These are phyloP conservation scores for Ciconia boyciana DNA, from an alignment of 2,113 vertebrate genomes.

Conservation along the genomic window DNA sequence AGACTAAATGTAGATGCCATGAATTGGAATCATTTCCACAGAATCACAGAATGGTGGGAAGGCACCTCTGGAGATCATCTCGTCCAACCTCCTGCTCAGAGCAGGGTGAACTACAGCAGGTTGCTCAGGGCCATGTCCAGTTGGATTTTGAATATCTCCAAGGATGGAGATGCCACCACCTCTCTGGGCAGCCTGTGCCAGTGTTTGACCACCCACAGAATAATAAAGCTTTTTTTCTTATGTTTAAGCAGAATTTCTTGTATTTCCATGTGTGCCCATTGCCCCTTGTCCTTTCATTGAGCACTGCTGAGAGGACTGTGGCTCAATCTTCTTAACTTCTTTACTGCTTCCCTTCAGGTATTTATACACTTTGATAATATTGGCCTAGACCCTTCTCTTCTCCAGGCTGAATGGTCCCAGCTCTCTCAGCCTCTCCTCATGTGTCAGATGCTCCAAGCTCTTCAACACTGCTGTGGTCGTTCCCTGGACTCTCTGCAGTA, in stretches of 20 bases:
- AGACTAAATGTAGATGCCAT: not conserved
- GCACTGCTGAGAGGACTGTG: not conserved
- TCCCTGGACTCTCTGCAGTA: not conserved
- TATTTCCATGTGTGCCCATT: not conserved
- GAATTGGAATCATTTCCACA: not conserved
- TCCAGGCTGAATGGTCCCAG: not conserved
- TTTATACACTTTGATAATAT: not conserved
- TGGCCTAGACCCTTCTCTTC: not conserved
- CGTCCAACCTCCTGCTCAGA: not conserved
- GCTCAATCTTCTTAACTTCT: not conserved
- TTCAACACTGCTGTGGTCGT: not conserved
- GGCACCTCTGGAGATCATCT: not conserved
- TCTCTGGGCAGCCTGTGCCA: not conserved
- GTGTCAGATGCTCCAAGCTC: not conserved
- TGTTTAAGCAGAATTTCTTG: not conserved
- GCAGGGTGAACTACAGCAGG: not conserved
- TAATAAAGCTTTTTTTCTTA: not conserved
- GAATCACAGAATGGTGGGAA: not conserved
- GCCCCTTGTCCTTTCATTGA: not conserved
- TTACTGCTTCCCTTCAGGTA: not conserved
- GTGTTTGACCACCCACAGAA: not conserved
- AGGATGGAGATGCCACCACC: not conserved
- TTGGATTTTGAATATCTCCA: not conserved
- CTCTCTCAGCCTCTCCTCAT: not conserved
- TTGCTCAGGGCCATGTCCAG: not conserved